Evolutionary conservation across 2,113 vertebrate genomes (phyloP).

Genomic region (Hiodon alosoides): DNA sequence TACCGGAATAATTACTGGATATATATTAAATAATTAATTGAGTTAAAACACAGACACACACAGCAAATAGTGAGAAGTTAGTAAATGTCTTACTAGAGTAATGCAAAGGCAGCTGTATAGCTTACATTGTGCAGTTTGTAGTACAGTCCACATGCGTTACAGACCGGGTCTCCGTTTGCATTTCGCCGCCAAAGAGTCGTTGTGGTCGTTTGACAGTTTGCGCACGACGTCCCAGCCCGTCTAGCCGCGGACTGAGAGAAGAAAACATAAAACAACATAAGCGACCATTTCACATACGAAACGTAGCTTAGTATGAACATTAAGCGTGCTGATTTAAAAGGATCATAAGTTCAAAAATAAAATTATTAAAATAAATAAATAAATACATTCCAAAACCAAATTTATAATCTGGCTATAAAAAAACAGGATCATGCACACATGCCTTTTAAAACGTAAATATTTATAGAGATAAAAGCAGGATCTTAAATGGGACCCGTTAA

Average conservation of each 20-base stretch:
- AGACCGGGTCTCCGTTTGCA: conserved; percentile 94
- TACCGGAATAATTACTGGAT: too few species aligned
- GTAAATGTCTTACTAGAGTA: conserved; percentile 38
- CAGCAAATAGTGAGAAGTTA: conserved; percentile 11
- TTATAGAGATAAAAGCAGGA: conserved; percentile 59
- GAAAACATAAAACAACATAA: not conserved
- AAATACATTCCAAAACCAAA: conserved; percentile 36
- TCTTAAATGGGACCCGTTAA: conserved; percentile 53
- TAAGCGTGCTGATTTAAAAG: not conserved
- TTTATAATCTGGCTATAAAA: conserved; percentile 49
- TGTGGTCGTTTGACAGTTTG: conserved; percentile 97
- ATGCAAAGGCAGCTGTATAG: conserved; percentile 45
- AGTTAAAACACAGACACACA: too few species aligned
- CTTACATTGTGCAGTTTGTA: conserved; percentile 99
- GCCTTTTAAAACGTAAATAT: conserved; percentile 55
- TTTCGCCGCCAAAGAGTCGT: conserved; percentile 98
- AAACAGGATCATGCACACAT: conserved; percentile 45
- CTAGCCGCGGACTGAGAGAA: conserved; percentile 82
- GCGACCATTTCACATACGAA: conserved; percentile 23
- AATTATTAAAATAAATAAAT: conserved; percentile 20
- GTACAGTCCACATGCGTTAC: conserved; percentile 97
- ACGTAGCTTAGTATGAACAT: not conserved
- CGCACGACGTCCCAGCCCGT: conserved; percentile 93
- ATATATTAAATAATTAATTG: too few species aligned
- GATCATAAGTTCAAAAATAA: not conserved